Base-by-base conservation (phyloP, 2,113 vertebrate species). In the Nicator chloris region DNA sequence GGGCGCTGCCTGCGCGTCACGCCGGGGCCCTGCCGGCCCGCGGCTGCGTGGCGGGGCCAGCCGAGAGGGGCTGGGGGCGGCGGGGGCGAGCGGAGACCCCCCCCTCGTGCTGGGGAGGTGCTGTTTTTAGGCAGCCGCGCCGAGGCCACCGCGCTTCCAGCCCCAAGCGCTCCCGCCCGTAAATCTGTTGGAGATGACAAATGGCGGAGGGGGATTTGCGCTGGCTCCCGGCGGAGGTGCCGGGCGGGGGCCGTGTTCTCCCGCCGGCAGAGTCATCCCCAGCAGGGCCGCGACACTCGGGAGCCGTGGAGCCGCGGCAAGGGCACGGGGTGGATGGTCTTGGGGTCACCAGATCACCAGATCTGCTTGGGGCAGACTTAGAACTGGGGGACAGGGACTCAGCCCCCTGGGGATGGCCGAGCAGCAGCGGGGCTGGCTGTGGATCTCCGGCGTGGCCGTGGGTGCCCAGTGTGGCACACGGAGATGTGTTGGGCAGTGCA, bases 171-270 rank as follows among this genome's bases (percentile, higher is more conserved):
- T 84, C 60, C 79, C 70, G 54, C 60, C 90, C 75, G 82, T 86
- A 93, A 92, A 95, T 90, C 80, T 92, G 42, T 7, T 8, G 3
- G 60, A 51, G 80, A 80, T 60, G 87, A 91, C 61, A 86, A 78
- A 92, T 61, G 61, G 83, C 4, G 15, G 57, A 77, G 79, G 64
- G 90, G 89, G 72, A 51, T 92, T 79, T 84, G 64, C 71, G 93
- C 79, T 61, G 50, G 71, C 59, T 88, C 39, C 85, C 15, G 12
- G 82, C 54, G 59, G 78, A 69, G 80, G 81, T 53, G 88, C 90
- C 7, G 57, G 44, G 79, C 15, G 4, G 76, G 88, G 76, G 82
- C 79, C 3, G 15, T 0, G 17, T 3, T 61, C 50, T 35, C 61
- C 72, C 80, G 63, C 31, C 2, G 5, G 44, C 65, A 30, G 42